phyloP scores from a whole-genome alignment of 2,888 invertebrate genomes.

The Mesorhabditis belari region DNA sequence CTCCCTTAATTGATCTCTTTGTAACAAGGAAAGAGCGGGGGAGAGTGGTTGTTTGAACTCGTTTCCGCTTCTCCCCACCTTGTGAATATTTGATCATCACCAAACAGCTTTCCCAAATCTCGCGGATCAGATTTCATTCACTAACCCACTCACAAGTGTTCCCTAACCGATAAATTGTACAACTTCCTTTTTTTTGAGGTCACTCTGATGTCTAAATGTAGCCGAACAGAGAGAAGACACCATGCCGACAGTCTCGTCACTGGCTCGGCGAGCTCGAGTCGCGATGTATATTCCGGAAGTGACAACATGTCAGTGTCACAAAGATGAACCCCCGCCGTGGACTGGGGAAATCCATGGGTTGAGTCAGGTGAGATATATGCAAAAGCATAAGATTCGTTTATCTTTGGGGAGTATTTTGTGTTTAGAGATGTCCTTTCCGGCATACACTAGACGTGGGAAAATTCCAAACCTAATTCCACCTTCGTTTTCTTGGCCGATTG shows the following conservation, averaged over 20 bases:
- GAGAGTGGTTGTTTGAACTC: background rate
- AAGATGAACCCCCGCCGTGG: constrained; percentile 45
- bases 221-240: background rate
- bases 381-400: too few species aligned
- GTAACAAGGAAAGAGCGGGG: too few species aligned
- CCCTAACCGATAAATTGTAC: background rate
- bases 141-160: background rate
- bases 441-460: too few species aligned
- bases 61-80: background rate
- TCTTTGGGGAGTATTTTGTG: too few species aligned
- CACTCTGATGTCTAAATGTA: background rate
- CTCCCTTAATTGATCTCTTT: too few species aligned
- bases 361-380: constrained; percentile 42
- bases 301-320: constrained; percentile 22
- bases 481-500: too few species aligned
- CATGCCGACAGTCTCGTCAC: background rate
- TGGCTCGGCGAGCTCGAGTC: background rate
- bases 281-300: background rate
- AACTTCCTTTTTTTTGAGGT: background rate
- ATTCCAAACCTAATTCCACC: too few species aligned
- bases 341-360: constrained; percentile 50
- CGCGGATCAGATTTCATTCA: too few species aligned
- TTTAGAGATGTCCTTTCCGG: too few species aligned
- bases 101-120: too few species aligned
- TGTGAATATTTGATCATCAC: too few species aligned